Base-by-base conservation (phyloP, 2,797 vertebrate species). In the Alfaro cultratus region DNA sequence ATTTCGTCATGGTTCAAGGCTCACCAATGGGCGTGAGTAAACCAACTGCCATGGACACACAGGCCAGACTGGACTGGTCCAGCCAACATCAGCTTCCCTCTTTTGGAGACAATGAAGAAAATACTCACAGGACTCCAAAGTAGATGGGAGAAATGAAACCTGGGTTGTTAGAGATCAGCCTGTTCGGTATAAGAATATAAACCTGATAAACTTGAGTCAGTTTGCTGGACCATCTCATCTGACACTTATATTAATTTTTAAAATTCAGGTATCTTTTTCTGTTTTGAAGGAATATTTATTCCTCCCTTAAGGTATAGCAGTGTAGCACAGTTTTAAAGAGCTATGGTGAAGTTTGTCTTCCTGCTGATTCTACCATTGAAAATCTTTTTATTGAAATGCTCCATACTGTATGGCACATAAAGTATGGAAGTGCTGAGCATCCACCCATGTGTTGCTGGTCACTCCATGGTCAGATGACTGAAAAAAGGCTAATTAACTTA, bases 1-100 rank as follows among this genome's bases (percentile, higher is more conserved):
- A 91, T 92, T 95, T 92, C 86, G 84, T 93, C 88, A 93, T 86
- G 92, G 93, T 95, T 95, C 91, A 95, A 78, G 89, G 91, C 85
- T 84, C 41, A 77, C 91, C 88, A 94, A 92, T 94, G 83, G 88
- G 85, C 51, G 83, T 71, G 3, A 83, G 76, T 53, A 53, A 78
- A 84, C 87, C 83, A 45, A 77, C 88, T 77, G 78, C 91, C 87
- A 82, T 79, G 84, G 67, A 79, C 76, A 78, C 84, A 82, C 53
- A 85, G 88, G 83, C 85, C 92, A 89, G 92, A 89, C 90, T 64
- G 86, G 76, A 88, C 78, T 71, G 75, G 79, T 83, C 84, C 88
- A 80, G 82, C 80, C 83, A 85, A 80, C 74, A 71, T 79, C 67
- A 89, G 76, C 84, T 87, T 80, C 83, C 77, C 77, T 73, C 43